Evolutionary conservation across 2,888 invertebrate species (phyloP), one percentile per base, ranked within the genome.

Genomic region (Patella ulyssiponensis): DNA sequence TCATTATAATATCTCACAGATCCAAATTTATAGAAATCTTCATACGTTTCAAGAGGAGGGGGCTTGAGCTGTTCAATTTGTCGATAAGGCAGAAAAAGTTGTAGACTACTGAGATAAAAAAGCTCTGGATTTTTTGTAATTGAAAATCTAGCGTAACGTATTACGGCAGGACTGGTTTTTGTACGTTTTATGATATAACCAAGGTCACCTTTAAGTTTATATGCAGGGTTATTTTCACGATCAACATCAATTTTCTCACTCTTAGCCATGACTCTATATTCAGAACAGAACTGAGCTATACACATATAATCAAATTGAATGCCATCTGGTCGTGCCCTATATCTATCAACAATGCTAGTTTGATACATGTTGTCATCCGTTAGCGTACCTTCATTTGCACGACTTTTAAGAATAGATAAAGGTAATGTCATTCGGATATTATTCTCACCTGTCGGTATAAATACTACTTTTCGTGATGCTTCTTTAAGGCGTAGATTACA

Each of bases 391-490:
- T 44, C 23, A 33, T 44, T 52, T 1, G 53, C 53, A 1, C 17
- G 5, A 20, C n/a, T 4, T 53, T 52, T 20, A 3, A 53, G 17
- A 0, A 17, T 20, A 9, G 17, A 20, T 58, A 58, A 17, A 17
- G 58, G 58, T 4, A 58, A 4, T 4, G 58, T 58, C n/a, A 56
- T 0, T n/a, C 33, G 20, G 27, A 52, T 23, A 74, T 44, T 20
- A 73, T 80, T 75, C 44, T 70, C 71, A 44, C 77, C 80, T 23
- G 76, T 77, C 12, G 80, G 82, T 44, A 77, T 75, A 53, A 76
- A 80, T 23, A 53, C 23, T 23, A 82, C 77, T n/a, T 80, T 44
- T 56, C 82, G 53, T 23, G 73, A 73, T 20, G 70, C 58, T 76
- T 78, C 69, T 58, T 79, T 80, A 51, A 80, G 53, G 23, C 74